Evolutionary conservation across 2,113 vertebrate species (phyloP).

Genomic region (Apus apus): DNA sequence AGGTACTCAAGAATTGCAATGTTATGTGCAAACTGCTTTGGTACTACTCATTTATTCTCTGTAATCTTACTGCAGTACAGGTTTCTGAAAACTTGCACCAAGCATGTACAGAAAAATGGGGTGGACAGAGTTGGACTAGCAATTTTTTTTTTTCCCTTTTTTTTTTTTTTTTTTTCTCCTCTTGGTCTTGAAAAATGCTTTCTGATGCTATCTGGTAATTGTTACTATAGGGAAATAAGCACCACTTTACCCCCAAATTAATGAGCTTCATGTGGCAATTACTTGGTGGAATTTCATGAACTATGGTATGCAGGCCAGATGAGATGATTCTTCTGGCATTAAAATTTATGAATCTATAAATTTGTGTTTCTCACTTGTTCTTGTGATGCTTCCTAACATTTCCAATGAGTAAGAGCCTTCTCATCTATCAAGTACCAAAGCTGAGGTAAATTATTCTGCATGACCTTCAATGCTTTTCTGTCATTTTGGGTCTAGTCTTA

Average conservation of each 20-base stretch:
- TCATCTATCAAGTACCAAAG: conserved; percentile 15
- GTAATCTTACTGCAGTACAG: background rate
- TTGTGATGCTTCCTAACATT: background rate
- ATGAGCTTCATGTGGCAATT: background rate
- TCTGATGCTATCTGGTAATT: background rate
- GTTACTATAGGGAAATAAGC: background rate
- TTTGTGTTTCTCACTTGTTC: conserved; percentile 40
- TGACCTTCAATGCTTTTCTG: conserved; percentile 42
- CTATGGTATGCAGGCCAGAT: background rate
- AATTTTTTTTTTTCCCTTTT: background rate
- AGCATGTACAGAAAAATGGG: background rate
- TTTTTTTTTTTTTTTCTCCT: background rate
- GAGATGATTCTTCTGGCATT: conserved; percentile 13
- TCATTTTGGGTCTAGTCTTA: background rate
- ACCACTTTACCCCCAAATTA: background rate
- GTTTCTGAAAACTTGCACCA: background rate
- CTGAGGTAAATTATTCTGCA: conserved; percentile 36
- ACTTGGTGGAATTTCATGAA: background rate
- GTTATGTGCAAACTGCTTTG: conserved; percentile 1
- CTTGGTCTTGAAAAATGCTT: background rate
- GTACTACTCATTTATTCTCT: conserved; percentile 13
- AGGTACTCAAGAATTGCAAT: conserved; percentile 15
- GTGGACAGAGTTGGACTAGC: background rate
- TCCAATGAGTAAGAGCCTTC: background rate
- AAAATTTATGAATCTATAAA: conserved; percentile 37